Conservation (phyloP, 2,888 invertebrate genomes). For the Lacanobia oleracea region DNA sequence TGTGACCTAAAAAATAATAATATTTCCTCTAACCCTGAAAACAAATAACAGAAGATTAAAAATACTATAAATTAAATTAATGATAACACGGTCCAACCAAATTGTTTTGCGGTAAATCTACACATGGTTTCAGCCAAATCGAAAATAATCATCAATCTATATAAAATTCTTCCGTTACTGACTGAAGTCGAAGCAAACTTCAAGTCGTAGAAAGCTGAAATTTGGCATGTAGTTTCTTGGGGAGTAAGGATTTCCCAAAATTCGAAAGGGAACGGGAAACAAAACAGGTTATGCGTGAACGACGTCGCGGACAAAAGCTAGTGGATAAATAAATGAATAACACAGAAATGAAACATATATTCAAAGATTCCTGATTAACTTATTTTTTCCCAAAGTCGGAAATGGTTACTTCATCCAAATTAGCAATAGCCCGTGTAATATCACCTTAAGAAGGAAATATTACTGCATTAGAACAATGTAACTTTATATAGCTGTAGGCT, state of each 20-base stretch:
- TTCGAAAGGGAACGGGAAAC: too few relatives aligned
- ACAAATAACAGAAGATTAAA: background rate
- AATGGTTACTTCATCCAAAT: background rate
- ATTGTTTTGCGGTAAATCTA: background rate
- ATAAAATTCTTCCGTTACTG: too few relatives aligned
- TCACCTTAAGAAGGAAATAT: conserved; percentile 7
- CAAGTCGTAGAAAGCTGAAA: too few relatives aligned
- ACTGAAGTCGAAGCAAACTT: too few relatives aligned
- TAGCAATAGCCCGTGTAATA: background rate
- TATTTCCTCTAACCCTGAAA: conserved; percentile 32
- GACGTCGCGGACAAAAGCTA: too few relatives aligned
- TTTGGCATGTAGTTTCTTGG: too few relatives aligned
- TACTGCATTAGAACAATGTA: conserved; percentile 17
- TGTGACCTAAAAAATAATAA: conserved; percentile 41
- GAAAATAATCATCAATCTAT: background rate
- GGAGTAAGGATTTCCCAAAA: too few relatives aligned
- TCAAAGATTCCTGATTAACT: background rate
- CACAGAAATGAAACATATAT: background rate
- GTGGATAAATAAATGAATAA: background rate
- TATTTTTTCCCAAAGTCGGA: too few relatives aligned
- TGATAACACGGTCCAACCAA: background rate
- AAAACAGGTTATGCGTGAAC: too few relatives aligned
- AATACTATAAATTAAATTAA: background rate
- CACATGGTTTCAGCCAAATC: background rate
- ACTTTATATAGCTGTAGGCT: conserved; percentile 17